Evolutionary conservation across 2,888 invertebrate genomes (phyloP).

Genomic region (Cylloceria caligata): DNA sequence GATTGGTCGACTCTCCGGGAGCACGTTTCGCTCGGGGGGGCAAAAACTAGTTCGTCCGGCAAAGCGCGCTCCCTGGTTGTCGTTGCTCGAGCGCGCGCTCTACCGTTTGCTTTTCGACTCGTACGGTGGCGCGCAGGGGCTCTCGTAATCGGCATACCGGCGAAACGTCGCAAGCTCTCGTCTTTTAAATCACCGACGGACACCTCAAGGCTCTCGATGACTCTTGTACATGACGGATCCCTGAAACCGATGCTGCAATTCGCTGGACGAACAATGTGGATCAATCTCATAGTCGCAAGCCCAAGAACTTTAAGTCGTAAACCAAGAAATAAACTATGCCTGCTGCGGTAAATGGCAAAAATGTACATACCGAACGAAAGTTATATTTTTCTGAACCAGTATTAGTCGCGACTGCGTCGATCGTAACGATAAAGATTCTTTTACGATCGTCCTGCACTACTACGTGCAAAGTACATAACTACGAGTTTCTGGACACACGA

Average conservation of each 20-base stretch:
- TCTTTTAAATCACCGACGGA: conserved; percentile 80
- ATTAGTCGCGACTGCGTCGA: background rate
- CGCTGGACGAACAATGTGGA: background rate
- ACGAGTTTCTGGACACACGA: background rate
- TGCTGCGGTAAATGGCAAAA: background rate
- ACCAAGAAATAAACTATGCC: background rate
- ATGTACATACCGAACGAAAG: background rate
- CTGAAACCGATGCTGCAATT: background rate
- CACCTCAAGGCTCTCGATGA: conserved; percentile 81
- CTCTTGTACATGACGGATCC: background rate
- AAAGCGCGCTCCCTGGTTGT: conserved; percentile 31
- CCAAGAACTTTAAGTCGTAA: background rate
- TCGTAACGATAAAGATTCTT: background rate
- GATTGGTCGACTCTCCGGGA: conserved; percentile 67
- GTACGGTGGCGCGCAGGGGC: conserved; percentile 46
- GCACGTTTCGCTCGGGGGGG: conserved; percentile 74
- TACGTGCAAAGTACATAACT: background rate
- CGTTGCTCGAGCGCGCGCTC: conserved; percentile 14
- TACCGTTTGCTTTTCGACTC: conserved; percentile 30
- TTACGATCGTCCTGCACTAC: background rate
- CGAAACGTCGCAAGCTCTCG: conserved; percentile 80
- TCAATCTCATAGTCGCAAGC: background rate
- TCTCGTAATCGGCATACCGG: conserved; percentile 76
- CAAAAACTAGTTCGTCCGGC: conserved; percentile 76
- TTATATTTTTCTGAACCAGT: background rate